A percentile compares a stretch with the other conserved stretches of the same genome.
Evolutionary conservation across 2,888 invertebrate genomes (phyloP).

Genomic region (Sussaba pulchella): DNA sequence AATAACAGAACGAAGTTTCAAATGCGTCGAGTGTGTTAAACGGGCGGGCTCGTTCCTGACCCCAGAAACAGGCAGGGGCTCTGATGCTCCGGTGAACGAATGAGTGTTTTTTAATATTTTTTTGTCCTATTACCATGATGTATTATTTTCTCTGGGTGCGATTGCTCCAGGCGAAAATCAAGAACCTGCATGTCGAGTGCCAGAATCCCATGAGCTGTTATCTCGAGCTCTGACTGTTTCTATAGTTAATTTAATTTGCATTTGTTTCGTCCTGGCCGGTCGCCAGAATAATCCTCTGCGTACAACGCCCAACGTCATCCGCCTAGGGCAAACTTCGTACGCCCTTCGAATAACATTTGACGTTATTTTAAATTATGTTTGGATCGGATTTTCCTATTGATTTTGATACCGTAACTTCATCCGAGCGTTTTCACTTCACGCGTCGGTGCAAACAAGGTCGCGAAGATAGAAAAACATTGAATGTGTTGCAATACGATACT

Average conservation of each 20-base stretch:
- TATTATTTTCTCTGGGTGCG: slow-evolving; percentile 29
- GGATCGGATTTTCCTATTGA: neutral
- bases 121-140: neutral
- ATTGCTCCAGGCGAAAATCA: slow-evolving; percentile 55
- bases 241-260: slow-evolving; percentile 79
- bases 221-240: slow-evolving; percentile 71
- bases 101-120: slow-evolving; percentile 1
- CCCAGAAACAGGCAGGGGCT: neutral
- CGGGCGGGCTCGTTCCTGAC: slow-evolving; percentile 8
- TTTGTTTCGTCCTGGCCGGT: slow-evolving; percentile 74
- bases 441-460: neutral
- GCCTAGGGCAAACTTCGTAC: slow-evolving; percentile 19
- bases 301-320: slow-evolving; percentile 40
- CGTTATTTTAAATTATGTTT: slow-evolving; percentile 4
- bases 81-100: neutral
- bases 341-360: slow-evolving; percentile 24
- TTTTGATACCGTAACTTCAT: neutral
- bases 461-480: neutral
- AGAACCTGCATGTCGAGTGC: slow-evolving; percentile 54
- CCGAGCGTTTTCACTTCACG: neutral
- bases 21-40: slow-evolving; percentile 42
- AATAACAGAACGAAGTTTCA: slow-evolving; percentile 59
- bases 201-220: slow-evolving; percentile 64
- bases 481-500: neutral
- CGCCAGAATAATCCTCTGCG: slow-evolving; percentile 70